Conservation (phyloP, 2,113 vertebrate species). For the Perca schrenkii region DNA sequence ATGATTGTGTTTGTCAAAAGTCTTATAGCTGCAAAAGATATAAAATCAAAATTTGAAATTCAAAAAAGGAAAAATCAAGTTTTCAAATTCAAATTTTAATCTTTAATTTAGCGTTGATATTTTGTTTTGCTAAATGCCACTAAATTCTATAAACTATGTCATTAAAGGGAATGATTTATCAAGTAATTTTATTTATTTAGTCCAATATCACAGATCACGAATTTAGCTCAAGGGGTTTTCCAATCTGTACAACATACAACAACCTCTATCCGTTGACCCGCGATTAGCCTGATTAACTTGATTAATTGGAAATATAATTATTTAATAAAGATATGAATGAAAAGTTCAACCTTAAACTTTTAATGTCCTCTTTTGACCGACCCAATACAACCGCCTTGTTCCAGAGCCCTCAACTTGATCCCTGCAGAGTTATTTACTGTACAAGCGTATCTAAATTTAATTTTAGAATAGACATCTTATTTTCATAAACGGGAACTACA, state of each 20-base stretch:
- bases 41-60: not conserved
- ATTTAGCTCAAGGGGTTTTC: too few relatives aligned
- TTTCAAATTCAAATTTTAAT: too few relatives aligned
- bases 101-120: too few relatives aligned
- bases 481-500: slow-evolving; percentile 51
- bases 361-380: not conserved
- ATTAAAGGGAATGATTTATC: too few relatives aligned
- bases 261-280: too few relatives aligned
- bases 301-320: not conserved
- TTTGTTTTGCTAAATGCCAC: too few relatives aligned
- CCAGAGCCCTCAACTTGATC: not conserved
- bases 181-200: too few relatives aligned
- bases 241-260: too few relatives aligned
- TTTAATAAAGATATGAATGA: not conserved
- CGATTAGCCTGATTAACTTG: not conserved
- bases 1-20: not conserved
- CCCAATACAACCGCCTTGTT: not conserved
- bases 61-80: too few relatives aligned
- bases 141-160: too few relatives aligned
- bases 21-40: not conserved
- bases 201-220: too few relatives aligned
- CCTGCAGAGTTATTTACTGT: slow-evolving; percentile 13
- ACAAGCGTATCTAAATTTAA: slow-evolving; percentile 3
- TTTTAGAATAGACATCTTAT: slow-evolving; percentile 19
- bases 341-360: not conserved